Conservation (phyloP, 2,113 vertebrate genomes). For the Pituophis catenifer region DNA sequence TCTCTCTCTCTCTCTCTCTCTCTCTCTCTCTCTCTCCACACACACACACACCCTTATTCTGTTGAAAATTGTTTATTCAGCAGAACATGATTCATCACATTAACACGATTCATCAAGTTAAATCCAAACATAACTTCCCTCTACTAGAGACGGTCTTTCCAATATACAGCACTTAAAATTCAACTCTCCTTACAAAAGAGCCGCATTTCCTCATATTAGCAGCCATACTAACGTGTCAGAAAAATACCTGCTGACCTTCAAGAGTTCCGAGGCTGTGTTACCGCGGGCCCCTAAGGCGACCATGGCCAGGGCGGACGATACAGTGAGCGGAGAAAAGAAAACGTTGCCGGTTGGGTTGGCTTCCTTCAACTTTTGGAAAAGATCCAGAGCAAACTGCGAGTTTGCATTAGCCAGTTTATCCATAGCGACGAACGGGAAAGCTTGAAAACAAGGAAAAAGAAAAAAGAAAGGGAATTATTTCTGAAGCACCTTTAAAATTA, state of each 20-base stretch:
- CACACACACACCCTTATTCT: no score
- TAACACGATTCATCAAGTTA: no score
- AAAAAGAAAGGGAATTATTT: not conserved
- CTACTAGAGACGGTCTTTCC: rapidly evolving
- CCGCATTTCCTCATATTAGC: not conserved
- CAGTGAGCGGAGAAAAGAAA: slow-evolving; percentile 70
- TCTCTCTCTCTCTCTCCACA: no score
- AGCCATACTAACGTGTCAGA: not conserved
- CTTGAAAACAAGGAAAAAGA: not conserved
- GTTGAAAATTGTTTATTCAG: no score
- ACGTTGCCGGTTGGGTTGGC: slow-evolving; percentile 58
- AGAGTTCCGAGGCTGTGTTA: slow-evolving; percentile 61
- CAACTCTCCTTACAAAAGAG: not conserved
- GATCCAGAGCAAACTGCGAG: slow-evolving; percentile 64
- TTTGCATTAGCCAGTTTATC: slow-evolving; percentile 63
- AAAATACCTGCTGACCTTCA: slow-evolving; percentile 58
- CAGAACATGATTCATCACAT: no score
- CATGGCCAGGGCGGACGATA: slow-evolving; percentile 72
- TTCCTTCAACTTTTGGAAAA: slow-evolving; percentile 58
- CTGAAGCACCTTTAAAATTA: not conserved
- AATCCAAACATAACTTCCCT: no score
- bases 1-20: no score
- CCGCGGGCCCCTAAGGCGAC: slow-evolving; percentile 64
- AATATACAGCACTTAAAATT: not conserved
- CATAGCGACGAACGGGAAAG: slow-evolving; percentile 59